Evolutionary conservation across 1,140 invertebrate genomes (phyloP), one percentile per base, ranked within the genome.

Genomic region (Zaprionus nigranus): DNA sequence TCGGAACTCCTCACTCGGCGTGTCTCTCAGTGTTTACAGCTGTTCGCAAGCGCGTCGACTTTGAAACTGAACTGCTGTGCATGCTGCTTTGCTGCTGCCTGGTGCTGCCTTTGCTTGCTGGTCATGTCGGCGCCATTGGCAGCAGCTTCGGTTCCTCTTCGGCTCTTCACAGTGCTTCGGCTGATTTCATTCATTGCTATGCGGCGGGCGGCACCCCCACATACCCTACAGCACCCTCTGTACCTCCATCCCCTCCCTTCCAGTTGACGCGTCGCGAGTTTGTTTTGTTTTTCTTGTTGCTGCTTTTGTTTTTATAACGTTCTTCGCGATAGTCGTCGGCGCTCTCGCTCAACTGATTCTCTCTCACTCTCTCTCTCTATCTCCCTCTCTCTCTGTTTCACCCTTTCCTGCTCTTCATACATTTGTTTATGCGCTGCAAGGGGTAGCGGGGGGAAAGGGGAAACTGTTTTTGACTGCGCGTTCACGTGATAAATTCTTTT

Each of bases 261-360:
- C 20, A 20, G 46, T 22, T 24, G 30, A 34, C 66, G 69, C 53
- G 67, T 62, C 63, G 72, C 38, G 12, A 56, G 53, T 63, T 74
- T 61, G 40, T 64, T 65, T 67, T 57, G 56, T 59, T 76, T 64
- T 65, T 63, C 68, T 87, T 88, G 84, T 79, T 81, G 81, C 84
- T 88, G 84, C 40, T 64, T 90, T 87, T 90, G 85, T 90, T 90
- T 90, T 90, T 83, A 90, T 85, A 85, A 79, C 85, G 81, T 82
- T 74, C 72, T 90, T 90, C 85, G 84, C 59, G 38, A 49, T 56
- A 65, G 34, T 68, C 51, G 24, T 51, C 24, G 34, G 43, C 73
- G 26, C 59, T 34, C 67, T 49, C 28, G 13, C 46, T 17, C 28
- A 26, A 7, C 34, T 38, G 59, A 43, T 59, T 53, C 58, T 24